A percentile compares a stretch with the other conserved stretches of the same genome.
phyloP scores from a whole-genome alignment of 1,140 invertebrate species.

The Globodera rostochiensis region DNA sequence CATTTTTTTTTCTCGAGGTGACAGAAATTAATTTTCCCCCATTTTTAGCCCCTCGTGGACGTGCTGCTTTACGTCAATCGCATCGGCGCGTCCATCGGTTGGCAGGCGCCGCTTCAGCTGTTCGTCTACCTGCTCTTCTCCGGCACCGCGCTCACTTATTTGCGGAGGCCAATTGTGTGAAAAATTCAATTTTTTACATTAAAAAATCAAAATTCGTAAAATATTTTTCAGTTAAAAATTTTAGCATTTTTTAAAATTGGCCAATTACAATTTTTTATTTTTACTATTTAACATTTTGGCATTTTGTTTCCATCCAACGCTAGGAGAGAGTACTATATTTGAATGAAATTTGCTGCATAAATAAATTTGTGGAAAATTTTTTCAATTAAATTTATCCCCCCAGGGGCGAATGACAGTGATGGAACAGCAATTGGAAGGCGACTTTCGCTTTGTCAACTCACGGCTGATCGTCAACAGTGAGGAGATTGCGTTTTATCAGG shows the following conservation, averaged over 20 bases:
- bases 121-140: slow-evolving; percentile 57
- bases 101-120: slow-evolving; percentile 70
- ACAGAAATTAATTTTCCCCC: background rate
- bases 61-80: slow-evolving; percentile 90
- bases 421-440: slow-evolving; percentile 94
- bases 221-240: background rate
- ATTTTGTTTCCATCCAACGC: no score
- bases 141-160: slow-evolving; percentile 66
- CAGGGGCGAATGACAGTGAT: slow-evolving; percentile 80
- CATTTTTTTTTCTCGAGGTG: no score
- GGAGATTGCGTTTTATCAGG: slow-evolving; percentile 93
- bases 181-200: no score
- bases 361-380: no score
- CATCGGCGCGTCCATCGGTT: slow-evolving; percentile 81
- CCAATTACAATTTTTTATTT: background rate
- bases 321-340: no score
- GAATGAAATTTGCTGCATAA: no score
- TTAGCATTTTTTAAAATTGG: slow-evolving; percentile 74
- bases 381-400: no score
- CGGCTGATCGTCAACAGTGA: slow-evolving; percentile 94
- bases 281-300: no score
- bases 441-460: slow-evolving; percentile 94
- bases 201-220: no score
- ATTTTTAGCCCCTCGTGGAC: slow-evolving; percentile 79
- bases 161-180: slow-evolving; percentile 76